Conservation (phyloP, 2,113 vertebrate species). For the Serilophus lunatus region DNA sequence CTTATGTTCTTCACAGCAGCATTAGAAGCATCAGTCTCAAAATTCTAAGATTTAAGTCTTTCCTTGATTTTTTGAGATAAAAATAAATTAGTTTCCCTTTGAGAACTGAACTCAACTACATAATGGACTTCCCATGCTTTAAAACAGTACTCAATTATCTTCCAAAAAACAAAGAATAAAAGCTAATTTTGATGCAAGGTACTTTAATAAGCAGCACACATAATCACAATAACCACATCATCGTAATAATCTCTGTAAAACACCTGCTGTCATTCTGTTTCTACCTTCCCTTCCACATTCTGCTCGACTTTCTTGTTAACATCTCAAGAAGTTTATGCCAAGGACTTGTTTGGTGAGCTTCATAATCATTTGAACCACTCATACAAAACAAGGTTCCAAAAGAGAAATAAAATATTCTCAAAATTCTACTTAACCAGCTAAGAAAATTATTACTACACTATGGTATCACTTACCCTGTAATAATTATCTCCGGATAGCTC, state of each 20-base stretch:
- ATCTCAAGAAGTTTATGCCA: not conserved
- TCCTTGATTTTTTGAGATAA: not conserved
- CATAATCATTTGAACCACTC: not conserved
- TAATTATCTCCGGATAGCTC: conserved; percentile 98
- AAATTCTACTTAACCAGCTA: not conserved
- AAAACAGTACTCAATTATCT: not conserved
- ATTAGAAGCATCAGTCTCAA: not conserved
- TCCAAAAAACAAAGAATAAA: not conserved
- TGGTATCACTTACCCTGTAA: conserved; percentile 89
- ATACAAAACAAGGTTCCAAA: not conserved
- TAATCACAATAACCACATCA: not conserved
- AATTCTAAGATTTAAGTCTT: not conserved
- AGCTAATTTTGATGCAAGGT: not conserved
- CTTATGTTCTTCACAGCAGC: not conserved
- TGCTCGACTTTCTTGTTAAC: not conserved
- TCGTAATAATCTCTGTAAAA: not conserved
- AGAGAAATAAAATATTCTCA: not conserved
- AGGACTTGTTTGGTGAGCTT: not conserved
- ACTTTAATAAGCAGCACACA: not conserved
- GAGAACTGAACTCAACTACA: not conserved
- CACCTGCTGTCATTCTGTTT: not conserved
- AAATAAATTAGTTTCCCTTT: not conserved
- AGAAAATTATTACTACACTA: not conserved
- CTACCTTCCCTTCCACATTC: not conserved
- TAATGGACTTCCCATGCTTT: not conserved